Conservation (phyloP, 2,888 invertebrate species). For the Melanophora roralis region DNA sequence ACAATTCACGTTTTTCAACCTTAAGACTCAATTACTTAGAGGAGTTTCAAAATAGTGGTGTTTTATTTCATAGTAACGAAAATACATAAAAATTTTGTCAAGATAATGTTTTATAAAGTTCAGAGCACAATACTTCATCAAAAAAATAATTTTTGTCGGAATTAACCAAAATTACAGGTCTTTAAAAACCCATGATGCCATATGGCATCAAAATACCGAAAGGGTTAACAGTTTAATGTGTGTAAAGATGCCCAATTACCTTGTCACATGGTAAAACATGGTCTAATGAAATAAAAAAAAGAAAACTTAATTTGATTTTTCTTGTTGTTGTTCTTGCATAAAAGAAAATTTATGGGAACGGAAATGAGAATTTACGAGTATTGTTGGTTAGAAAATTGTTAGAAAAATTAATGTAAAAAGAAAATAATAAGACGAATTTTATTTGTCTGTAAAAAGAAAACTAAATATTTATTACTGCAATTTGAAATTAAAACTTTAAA, state of each 20-base stretch:
- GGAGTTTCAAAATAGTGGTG: too few species aligned
- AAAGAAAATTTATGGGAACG: slow-evolving; percentile 59
- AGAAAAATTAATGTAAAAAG: background rate
- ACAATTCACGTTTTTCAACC: too few species aligned
- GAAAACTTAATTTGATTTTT: slow-evolving; percentile 54
- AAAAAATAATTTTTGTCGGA: too few species aligned
- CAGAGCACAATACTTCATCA: too few species aligned
- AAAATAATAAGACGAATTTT: slow-evolving; percentile 56
- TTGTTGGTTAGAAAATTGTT: slow-evolving; percentile 59
- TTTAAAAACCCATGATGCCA: too few species aligned
- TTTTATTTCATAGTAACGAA: too few species aligned
- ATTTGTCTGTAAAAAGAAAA: slow-evolving; percentile 34
- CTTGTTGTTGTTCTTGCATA: slow-evolving; percentile 51
- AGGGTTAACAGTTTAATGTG: slow-evolving; percentile 47
- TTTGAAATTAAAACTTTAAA: slow-evolving; percentile 61
- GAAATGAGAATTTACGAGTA: slow-evolving; percentile 60
- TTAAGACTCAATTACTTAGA: too few species aligned
- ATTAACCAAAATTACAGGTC: too few species aligned
- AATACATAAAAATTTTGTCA: too few species aligned
- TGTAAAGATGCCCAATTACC: slow-evolving; percentile 51
- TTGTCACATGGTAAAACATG: slow-evolving; percentile 37
- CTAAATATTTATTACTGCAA: slow-evolving; percentile 36
- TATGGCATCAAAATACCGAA: too few species aligned
- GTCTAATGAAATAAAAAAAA: slow-evolving; percentile 22
- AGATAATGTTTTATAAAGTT: too few species aligned